Base-by-base conservation (phyloP, 1,140 invertebrate species). In the Plodia interpunctella region DNA sequence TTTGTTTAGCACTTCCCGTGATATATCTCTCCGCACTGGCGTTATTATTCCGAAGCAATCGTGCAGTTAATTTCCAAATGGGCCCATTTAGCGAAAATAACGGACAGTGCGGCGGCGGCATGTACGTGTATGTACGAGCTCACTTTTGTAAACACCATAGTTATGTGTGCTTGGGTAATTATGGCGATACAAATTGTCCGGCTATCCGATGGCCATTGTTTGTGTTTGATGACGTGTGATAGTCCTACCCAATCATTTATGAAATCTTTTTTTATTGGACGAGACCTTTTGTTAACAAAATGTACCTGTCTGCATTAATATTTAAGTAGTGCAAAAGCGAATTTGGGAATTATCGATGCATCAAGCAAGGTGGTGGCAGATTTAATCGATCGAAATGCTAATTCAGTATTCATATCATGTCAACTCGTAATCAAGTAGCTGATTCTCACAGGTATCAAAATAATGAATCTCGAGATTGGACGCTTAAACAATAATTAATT, bases 21-120 rank as follows among this genome's bases (percentile, higher is more conserved):
- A 72, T 72, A 77, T 61, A 80, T 76, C 67, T 68, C 70, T 72
- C 66, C 65, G 72, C 74, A 76, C 57, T 64, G 57, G 70, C 70
- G 59, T 69, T 55, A 80, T 87, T 87, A 83, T 86, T 80, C 71
- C 66, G 70, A 76, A 80, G 81, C 77, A 86, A 86, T 84, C 81
- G 81, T 77, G 84, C 83, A 87, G 84, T 83, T 86, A 87, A 87
- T 86, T 84, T 86, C 66, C 67, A 80, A 86, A 87, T 84, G 76
- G 78, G 76, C 60, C 76, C 82, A 87, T 86, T 87, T 81, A 81
- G 76, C 65, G 72, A 74, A 80, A 84, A 84, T 80, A 84, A 85
- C 71, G 80, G 76, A 78, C 73, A 70, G 57, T 65, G 64, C 68
- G 66, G 65, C 68, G 63, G 55, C 55, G n/a, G n/a, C n/a, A n/a